Evolutionary conservation across 2,888 invertebrate genomes (phyloP).

Genomic region (Mesorhabditis belari): DNA sequence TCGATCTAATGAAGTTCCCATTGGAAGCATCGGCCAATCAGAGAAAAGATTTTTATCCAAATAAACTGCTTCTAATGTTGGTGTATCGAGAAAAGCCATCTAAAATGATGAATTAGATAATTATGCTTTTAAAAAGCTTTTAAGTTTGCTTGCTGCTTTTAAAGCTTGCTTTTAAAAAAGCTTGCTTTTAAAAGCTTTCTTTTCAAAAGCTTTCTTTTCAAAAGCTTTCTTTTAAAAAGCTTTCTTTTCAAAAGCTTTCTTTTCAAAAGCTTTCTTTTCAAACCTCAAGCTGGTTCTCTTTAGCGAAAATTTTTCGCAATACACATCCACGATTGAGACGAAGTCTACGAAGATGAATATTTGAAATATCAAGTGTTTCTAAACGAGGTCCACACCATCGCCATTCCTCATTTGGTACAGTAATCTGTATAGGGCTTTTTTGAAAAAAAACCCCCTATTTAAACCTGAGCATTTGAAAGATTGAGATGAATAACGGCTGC

Average conservation of each 20-base stretch:
- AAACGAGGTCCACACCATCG: background rate
- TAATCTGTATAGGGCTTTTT: background rate
- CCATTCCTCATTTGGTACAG: background rate
- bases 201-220: too few relatives aligned
- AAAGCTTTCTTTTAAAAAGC: too few relatives aligned
- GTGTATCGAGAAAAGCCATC: slow-evolving; percentile 14
- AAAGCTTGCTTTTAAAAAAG: too few relatives aligned
- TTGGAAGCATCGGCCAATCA: slow-evolving; percentile 24
- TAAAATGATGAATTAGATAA: background rate
- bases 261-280: background rate
- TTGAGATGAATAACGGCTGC: slow-evolving; percentile 23
- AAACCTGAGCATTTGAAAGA: slow-evolving; percentile 24
- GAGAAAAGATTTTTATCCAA: slow-evolving; percentile 28
- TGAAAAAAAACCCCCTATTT: background rate
- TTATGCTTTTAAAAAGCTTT: background rate
- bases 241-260: too few relatives aligned
- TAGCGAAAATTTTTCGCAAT: background rate
- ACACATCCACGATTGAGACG: background rate
- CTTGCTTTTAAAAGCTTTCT: too few relatives aligned
- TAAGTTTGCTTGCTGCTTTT: too few relatives aligned
- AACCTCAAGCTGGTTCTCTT: background rate
- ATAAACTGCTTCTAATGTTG: slow-evolving; percentile 19
- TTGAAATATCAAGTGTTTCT: background rate
- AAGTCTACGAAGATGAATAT: background rate
- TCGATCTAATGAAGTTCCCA: slow-evolving; percentile 21